Conservation (phyloP, 2,113 vertebrate species). For the Xiphophorus hellerii region DNA sequence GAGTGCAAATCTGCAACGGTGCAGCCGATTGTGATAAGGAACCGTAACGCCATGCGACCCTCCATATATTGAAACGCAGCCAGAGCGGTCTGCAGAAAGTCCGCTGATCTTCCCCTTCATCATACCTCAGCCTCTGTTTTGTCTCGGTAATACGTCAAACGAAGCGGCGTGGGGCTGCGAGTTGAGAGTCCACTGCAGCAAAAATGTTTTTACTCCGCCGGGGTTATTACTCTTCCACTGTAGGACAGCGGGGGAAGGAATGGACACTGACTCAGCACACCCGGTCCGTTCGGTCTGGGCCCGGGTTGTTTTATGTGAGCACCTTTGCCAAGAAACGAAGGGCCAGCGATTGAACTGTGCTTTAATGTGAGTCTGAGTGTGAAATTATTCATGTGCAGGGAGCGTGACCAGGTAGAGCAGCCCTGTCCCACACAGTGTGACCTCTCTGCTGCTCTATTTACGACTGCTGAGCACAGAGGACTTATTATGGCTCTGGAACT, state of each 20-base stretch:
- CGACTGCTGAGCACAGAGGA: constrained; percentile 4
- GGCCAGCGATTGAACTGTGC: constrained; percentile 60
- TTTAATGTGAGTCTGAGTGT: constrained; percentile 69
- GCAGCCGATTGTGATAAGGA: not conserved
- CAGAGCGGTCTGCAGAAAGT: constrained; percentile 14
- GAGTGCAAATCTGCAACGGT: constrained; percentile 9
- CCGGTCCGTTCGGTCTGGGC: constrained; percentile 46
- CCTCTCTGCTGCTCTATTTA: constrained; percentile 51
- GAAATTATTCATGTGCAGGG: constrained; percentile 66
- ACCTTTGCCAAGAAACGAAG: constrained; percentile 68
- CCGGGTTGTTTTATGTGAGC: constrained; percentile 63
- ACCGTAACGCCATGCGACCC: not conserved
- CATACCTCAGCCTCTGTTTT: constrained; percentile 52
- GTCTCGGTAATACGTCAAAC: constrained; percentile 66
- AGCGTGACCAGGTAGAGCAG: constrained; percentile 41
- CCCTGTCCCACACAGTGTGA: constrained; percentile 36
- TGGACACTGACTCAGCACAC: constrained; percentile 69
- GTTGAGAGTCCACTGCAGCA: constrained; percentile 69
- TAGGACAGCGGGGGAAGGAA: constrained; percentile 64
- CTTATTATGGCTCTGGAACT: not conserved
- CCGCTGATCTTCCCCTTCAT: constrained; percentile 36
- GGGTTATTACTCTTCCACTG: constrained; percentile 67
- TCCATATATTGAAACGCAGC: not conserved
- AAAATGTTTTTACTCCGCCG: constrained; percentile 69
- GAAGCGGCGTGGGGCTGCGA: constrained; percentile 61